Percentiles rank a stretch among this genome's conserved stretches.
phyloP scores from a whole-genome alignment of 1,140 invertebrate species.

The Trichogramma pretiosum region DNA sequence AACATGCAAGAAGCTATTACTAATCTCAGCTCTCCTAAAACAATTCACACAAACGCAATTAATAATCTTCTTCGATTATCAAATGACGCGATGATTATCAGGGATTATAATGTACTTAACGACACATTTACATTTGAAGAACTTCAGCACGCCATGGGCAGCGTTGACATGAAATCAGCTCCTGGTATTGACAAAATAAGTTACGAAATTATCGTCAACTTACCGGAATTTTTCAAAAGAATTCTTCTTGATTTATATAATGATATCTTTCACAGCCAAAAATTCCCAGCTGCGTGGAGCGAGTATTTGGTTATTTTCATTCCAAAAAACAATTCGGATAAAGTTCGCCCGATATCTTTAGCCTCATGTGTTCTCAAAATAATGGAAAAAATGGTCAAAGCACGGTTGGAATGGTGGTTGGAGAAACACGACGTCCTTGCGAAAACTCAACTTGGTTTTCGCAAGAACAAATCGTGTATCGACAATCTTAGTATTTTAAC shows the following conservation, averaged over 20 bases:
- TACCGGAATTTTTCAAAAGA: slow-evolving; percentile 15
- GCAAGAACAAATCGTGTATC: too few relatives aligned
- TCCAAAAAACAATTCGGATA: too few relatives aligned
- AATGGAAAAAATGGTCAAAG: not conserved
- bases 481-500: too few relatives aligned
- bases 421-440: too few relatives aligned
- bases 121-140: not conserved
- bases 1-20: not conserved
- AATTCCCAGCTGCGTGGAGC: not conserved
- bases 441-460: too few relatives aligned
- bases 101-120: too few relatives aligned
- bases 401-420: too few relatives aligned
- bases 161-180: slow-evolving; percentile 3
- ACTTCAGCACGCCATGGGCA: not conserved
- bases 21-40: slow-evolving; percentile 2
- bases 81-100: too few relatives aligned
- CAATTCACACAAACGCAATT: not conserved
- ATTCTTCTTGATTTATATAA: slow-evolving; percentile 9
- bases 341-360: not conserved
- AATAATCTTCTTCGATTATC: not conserved
- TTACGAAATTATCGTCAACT: not conserved
- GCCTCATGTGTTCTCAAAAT: not conserved
- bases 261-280: not conserved
- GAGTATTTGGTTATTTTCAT: not conserved
- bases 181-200: slow-evolving; percentile 6